These are phyloP conservation scores for Asteroscopus sphinx DNA, from an alignment of 2,888 invertebrate genomes.

Conservation along the genomic window DNA sequence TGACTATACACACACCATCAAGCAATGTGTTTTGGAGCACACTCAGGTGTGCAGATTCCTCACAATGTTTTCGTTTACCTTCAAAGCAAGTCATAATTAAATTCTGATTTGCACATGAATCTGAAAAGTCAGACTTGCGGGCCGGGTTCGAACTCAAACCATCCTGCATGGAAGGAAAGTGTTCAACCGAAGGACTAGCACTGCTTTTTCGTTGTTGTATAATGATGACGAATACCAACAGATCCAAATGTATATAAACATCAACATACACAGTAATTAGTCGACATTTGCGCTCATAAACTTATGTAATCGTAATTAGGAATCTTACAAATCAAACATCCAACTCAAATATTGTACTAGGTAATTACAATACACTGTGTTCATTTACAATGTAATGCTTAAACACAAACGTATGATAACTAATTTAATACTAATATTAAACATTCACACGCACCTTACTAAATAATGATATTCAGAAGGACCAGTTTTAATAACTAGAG, in stretches of 20 bases:
- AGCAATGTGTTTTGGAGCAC: too few relatives aligned
- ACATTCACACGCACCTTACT: slow-evolving; percentile 30
- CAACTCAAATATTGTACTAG: slow-evolving; percentile 40
- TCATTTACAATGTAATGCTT: slow-evolving; percentile 25
- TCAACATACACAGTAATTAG: slow-evolving; percentile 2
- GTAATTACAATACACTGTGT: slow-evolving; percentile 34
- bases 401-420: slow-evolving; percentile 25
- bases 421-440: slow-evolving; percentile 38
- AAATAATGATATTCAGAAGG: slow-evolving; percentile 23
- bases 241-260: not conserved
- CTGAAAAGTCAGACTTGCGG: too few relatives aligned
- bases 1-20: too few relatives aligned
- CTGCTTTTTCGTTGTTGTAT: too few relatives aligned
- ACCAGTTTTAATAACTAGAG: not conserved
- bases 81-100: too few relatives aligned
- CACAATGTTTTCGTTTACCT: too few relatives aligned
- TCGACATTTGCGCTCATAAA: slow-evolving; percentile 2
- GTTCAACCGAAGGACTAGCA: too few relatives aligned
- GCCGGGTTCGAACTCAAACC: too few relatives aligned
- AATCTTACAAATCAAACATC: slow-evolving; percentile 37
- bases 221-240: not conserved
- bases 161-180: too few relatives aligned
- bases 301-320: slow-evolving; percentile 31
- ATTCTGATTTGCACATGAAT: too few relatives aligned
- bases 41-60: too few relatives aligned